A percentile compares a stretch with the other conserved stretches of the same genome.
These are phyloP conservation scores for Homarus americanus DNA, from an alignment of 1,140 invertebrate genomes.

Conservation along the genomic window DNA sequence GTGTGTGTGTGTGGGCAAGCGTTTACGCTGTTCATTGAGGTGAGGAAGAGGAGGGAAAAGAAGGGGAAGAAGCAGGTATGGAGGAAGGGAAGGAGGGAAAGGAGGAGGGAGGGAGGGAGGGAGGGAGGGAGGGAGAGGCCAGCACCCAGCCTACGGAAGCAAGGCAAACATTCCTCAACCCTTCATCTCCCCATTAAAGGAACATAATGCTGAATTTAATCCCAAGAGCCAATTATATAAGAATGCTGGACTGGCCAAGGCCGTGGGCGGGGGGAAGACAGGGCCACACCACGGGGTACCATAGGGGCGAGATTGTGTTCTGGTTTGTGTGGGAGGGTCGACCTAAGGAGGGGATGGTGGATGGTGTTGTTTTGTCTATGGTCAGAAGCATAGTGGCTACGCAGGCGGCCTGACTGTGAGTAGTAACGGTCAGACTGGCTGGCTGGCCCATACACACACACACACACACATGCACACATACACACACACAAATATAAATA, in stretches of 20 bases:
- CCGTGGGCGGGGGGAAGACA: neutral
- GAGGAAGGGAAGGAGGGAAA: too few relatives aligned
- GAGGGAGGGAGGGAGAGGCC: neutral
- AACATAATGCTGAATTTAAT: slow-evolving; percentile 40
- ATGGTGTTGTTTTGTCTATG: neutral
- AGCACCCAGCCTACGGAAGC: slow-evolving; percentile 7
- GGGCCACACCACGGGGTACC: too few relatives aligned
- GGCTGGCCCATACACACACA: neutral
- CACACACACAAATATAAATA: neutral
- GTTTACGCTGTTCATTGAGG: too few relatives aligned
- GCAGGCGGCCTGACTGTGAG: neutral
- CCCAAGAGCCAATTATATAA: slow-evolving; percentile 54
- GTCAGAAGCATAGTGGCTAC: neutral
- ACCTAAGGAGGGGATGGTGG: neutral
- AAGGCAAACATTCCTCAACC: slow-evolving; percentile 20
- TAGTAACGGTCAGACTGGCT: slow-evolving; percentile 28
- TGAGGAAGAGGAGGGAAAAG: too few relatives aligned
- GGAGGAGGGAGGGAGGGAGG: too few relatives aligned
- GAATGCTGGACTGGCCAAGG: slow-evolving; percentile 13
- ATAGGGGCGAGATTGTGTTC: neutral
- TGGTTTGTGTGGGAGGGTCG: neutral
- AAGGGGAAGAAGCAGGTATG: too few relatives aligned
- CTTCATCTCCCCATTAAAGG: slow-evolving; percentile 42
- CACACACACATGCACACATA: neutral
- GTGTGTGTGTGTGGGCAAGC: too few relatives aligned